These are phyloP conservation scores for Boloria selene DNA, from an alignment of 2,888 invertebrate species.

Conservation along the genomic window DNA sequence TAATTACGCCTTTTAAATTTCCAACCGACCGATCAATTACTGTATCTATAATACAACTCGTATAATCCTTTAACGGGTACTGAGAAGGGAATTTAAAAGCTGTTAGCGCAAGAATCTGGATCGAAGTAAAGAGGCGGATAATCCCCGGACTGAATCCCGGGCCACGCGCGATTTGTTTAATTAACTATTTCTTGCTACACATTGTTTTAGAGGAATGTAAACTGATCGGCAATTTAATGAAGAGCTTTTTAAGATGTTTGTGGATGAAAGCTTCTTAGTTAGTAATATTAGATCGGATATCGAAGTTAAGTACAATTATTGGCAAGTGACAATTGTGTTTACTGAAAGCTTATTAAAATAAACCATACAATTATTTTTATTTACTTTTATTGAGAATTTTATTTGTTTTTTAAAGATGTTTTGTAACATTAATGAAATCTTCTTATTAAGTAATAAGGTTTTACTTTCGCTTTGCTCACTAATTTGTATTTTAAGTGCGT, in stretches of 20 bases:
- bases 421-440: too few relatives aligned
- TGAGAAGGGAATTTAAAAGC: slow-evolving; percentile 46
- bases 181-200: slow-evolving; percentile 48
- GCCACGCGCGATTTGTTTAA: slow-evolving; percentile 60
- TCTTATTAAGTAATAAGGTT: too few relatives aligned
- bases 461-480: too few relatives aligned
- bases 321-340: background rate
- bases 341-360: too few relatives aligned
- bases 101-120: slow-evolving; percentile 47
- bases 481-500: too few relatives aligned
- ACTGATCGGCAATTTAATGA: slow-evolving; percentile 18
- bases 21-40: slow-evolving; percentile 16
- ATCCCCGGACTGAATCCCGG: slow-evolving; percentile 46
- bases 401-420: too few relatives aligned
- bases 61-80: slow-evolving; percentile 35
- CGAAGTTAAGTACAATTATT: too few relatives aligned
- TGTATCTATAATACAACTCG: background rate
- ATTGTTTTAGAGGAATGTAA: slow-evolving; percentile 41
- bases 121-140: slow-evolving; percentile 45
- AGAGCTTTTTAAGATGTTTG: slow-evolving; percentile 11
- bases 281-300: background rate
- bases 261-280: slow-evolving; percentile 4
- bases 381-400: too few relatives aligned
- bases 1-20: slow-evolving; percentile 6
- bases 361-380: too few relatives aligned